These are phyloP conservation scores for Drosophila testacea DNA, from an alignment of 2,888 invertebrate species.

Conservation along the genomic window DNA sequence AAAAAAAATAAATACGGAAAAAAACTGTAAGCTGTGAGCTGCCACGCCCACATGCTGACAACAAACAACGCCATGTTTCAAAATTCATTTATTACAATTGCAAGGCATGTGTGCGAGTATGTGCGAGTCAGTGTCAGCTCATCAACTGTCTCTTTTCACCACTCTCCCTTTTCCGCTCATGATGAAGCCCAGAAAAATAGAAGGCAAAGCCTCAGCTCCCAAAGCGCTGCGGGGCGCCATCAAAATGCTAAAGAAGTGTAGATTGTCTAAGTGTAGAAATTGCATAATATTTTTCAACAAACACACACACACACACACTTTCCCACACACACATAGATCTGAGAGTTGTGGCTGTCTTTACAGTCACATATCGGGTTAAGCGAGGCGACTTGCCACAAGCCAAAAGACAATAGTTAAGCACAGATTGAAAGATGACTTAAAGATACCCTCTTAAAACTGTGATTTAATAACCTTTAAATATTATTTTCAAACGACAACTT, in stretches of 20 bases:
- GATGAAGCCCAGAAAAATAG: slow-evolving; percentile 17
- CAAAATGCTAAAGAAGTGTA: slow-evolving; percentile 43
- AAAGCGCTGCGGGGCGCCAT: slow-evolving; percentile 56
- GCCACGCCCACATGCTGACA: slow-evolving; percentile 67
- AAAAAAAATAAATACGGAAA: slow-evolving; percentile 1
- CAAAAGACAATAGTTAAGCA: slow-evolving; percentile 27
- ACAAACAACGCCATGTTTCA: slow-evolving; percentile 64
- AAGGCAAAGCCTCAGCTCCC: slow-evolving; percentile 38
- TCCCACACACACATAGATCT: background rate
- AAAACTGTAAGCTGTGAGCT: slow-evolving; percentile 24
- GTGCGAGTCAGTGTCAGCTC: slow-evolving; percentile 49
- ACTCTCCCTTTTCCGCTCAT: background rate
- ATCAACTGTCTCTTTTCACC: slow-evolving; percentile 37
- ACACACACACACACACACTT: slow-evolving; percentile 21
- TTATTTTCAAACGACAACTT: background rate
- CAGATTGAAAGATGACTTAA: background rate
- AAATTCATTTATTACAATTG: slow-evolving; percentile 75
- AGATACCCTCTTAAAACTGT: slow-evolving; percentile 2
- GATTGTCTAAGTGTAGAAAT: slow-evolving; percentile 70
- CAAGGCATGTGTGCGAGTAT: slow-evolving; percentile 19
- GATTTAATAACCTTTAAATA: background rate
- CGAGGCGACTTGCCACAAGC: slow-evolving; percentile 38
- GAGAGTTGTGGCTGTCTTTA: slow-evolving; percentile 17
- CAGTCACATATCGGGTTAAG: slow-evolving; percentile 54
- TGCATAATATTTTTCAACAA: slow-evolving; percentile 73